These are phyloP conservation scores for Caenorhabditis sp. DNA, from an alignment of 2,888 invertebrate genomes.

Conservation along the genomic window DNA sequence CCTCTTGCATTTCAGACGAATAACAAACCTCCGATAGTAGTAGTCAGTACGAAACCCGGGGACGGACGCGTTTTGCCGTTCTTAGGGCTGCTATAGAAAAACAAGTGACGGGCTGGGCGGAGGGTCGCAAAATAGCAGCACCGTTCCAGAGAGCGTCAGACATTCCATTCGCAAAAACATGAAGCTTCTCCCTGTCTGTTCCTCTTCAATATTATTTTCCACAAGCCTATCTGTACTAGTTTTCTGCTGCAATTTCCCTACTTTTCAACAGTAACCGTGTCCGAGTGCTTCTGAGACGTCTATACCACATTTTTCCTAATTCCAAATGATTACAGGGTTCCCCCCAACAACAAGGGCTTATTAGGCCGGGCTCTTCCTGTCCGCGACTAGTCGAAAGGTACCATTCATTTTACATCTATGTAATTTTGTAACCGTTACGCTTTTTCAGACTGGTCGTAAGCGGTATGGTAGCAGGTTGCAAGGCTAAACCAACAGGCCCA, in stretches of 20 bases:
- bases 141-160: slow-evolving; percentile 52
- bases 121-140: slow-evolving; percentile 42
- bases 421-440: background rate
- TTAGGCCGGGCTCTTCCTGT: slow-evolving; percentile 53
- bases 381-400: slow-evolving; percentile 47
- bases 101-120: slow-evolving; percentile 35
- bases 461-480: slow-evolving; percentile 36
- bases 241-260: no score
- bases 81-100: slow-evolving; percentile 29
- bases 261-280: no score
- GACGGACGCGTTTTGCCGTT: slow-evolving; percentile 1
- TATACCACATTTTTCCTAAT: no score
- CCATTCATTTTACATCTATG: background rate
- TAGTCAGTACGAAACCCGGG: slow-evolving; percentile 10
- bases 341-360: slow-evolving; percentile 39
- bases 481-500: slow-evolving; percentile 58
- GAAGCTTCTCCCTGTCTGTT: slow-evolving; percentile 18
- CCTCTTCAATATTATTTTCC: background rate
- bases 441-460: slow-evolving; percentile 49
- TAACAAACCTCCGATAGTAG: slow-evolving; percentile 34
- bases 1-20: slow-evolving; percentile 2
- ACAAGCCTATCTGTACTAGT: background rate
- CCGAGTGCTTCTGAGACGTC: no score
- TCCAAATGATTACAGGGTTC: slow-evolving; percentile 41
- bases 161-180: slow-evolving; percentile 35